Percentiles rank a stretch among this genome's conserved stretches.
Evolutionary conservation across 2,888 invertebrate genomes (phyloP).

Genomic region (Eugnorisma glareosa): DNA sequence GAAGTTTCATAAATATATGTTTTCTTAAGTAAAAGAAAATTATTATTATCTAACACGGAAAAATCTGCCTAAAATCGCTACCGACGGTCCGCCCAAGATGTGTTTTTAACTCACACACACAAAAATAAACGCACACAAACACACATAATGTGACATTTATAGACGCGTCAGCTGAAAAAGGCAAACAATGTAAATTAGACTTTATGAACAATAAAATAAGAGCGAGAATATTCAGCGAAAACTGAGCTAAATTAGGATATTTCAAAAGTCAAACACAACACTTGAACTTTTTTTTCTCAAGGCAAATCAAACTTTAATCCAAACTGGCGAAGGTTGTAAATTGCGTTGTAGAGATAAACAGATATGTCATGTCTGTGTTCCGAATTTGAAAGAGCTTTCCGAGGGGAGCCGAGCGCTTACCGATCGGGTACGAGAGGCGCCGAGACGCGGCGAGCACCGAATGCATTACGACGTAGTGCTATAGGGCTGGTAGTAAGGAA

Average conservation of each 20-base stretch:
- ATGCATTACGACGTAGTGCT: slow-evolving; percentile 87
- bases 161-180: slow-evolving; percentile 88
- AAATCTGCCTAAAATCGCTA: slow-evolving; percentile 81
- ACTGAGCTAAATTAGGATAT: slow-evolving; percentile 86
- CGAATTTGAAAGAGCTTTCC: slow-evolving; percentile 88
- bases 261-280: slow-evolving; percentile 86
- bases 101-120: slow-evolving; percentile 84
- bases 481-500: slow-evolving; percentile 81
- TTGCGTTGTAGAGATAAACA: slow-evolving; percentile 70
- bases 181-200: slow-evolving; percentile 69
- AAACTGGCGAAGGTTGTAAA: slow-evolving; percentile 64
- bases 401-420: slow-evolving; percentile 87
- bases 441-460: slow-evolving; percentile 87
- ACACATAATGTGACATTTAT: slow-evolving; percentile 82
- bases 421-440: slow-evolving; percentile 89
- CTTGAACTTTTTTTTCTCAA: slow-evolving; percentile 74
- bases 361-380: slow-evolving; percentile 86
- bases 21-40: slow-evolving; percentile 66
- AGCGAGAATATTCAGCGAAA: slow-evolving; percentile 68
- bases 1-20: slow-evolving; percentile 57
- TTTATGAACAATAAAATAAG: slow-evolving; percentile 68
- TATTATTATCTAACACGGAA: slow-evolving; percentile 73
- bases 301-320: slow-evolving; percentile 67
- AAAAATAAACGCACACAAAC: slow-evolving; percentile 74
- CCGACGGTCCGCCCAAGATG: slow-evolving; percentile 81